A percentile compares a stretch with the other conserved stretches of the same genome.
Conservation (phyloP, 2,113 vertebrate species). For the Labeo catla region DNA sequence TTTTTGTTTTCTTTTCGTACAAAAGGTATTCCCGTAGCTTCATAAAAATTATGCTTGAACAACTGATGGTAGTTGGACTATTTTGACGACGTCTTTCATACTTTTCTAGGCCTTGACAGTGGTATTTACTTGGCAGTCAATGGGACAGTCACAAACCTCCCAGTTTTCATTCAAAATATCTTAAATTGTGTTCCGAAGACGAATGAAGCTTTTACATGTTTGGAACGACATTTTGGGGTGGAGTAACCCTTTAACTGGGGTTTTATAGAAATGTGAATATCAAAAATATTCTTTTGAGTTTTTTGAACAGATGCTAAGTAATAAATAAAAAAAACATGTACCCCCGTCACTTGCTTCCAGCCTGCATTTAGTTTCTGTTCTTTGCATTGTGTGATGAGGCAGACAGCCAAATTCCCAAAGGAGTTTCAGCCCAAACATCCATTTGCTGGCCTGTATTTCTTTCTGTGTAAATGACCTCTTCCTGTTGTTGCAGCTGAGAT, state of each 20-base stretch:
- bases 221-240: too few relatives aligned
- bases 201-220: too few relatives aligned
- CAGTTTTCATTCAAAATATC: too few relatives aligned
- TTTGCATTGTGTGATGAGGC: not conserved
- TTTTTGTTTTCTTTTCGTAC: too few relatives aligned
- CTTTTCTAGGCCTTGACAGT: too few relatives aligned
- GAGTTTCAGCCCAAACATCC: conserved; percentile 9
- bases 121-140: too few relatives aligned
- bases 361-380: not conserved
- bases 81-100: too few relatives aligned
- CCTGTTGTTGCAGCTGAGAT: conserved; percentile 35
- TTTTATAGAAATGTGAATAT: not conserved
- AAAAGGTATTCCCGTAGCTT: too few relatives aligned
- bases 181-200: too few relatives aligned
- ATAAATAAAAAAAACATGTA: not conserved
- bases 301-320: not conserved
- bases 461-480: conserved; percentile 17
- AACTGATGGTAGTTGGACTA: too few relatives aligned
- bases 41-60: too few relatives aligned
- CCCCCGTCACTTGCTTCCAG: not conserved
- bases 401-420: not conserved
- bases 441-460: conserved; percentile 1
- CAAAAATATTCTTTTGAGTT: not conserved
- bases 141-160: too few relatives aligned
- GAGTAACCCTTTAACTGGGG: not conserved